These are phyloP conservation scores for Borostomias antarcticus DNA, from an alignment of 2,797 vertebrate species.

Conservation along the genomic window DNA sequence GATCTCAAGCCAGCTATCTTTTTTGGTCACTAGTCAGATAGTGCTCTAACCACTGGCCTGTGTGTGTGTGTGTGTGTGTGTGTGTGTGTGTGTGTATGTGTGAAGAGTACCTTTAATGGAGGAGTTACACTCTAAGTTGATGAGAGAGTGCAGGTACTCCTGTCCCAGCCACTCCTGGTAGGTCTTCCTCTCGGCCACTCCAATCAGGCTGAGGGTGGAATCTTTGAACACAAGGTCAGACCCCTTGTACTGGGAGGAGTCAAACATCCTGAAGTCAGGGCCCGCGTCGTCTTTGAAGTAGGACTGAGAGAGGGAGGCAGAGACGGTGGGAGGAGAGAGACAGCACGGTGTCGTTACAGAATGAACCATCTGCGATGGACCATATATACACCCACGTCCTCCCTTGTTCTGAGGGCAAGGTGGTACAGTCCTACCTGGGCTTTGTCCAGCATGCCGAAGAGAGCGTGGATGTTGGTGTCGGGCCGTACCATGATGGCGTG, in stretches of 20 bases:
- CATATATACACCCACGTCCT: too few relatives aligned
- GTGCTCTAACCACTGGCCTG: too few relatives aligned
- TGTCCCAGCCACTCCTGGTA: slow-evolving; percentile 87
- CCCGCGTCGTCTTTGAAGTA: slow-evolving; percentile 78
- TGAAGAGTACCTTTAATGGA: slow-evolving; percentile 62
- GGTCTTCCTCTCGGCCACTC: slow-evolving; percentile 80
- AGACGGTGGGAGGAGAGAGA: neutral
- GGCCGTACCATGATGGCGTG: slow-evolving; percentile 92
- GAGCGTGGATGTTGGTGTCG: slow-evolving; percentile 75
- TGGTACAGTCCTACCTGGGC: slow-evolving; percentile 82
- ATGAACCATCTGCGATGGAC: too few relatives aligned
- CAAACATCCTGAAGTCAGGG: slow-evolving; percentile 88
- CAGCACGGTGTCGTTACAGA: neutral
- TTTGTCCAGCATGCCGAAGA: slow-evolving; percentile 88
- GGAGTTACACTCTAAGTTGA: slow-evolving; percentile 75
- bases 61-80: neutral
- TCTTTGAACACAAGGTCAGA: slow-evolving; percentile 93
- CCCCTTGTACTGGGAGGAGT: slow-evolving; percentile 81
- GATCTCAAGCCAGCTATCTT: too few relatives aligned
- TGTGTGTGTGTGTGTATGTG: neutral
- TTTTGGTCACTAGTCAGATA: too few relatives aligned
- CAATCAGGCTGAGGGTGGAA: slow-evolving; percentile 79
- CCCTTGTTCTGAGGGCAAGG: neutral
- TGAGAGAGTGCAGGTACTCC: slow-evolving; percentile 82
- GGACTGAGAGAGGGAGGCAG: slow-evolving; percentile 68